Percentiles rank a stretch among this genome's conserved stretches.
These are phyloP conservation scores for Pantherophis alleghaniensis DNA, from an alignment of 2,797 vertebrate species.

Conservation along the genomic window DNA sequence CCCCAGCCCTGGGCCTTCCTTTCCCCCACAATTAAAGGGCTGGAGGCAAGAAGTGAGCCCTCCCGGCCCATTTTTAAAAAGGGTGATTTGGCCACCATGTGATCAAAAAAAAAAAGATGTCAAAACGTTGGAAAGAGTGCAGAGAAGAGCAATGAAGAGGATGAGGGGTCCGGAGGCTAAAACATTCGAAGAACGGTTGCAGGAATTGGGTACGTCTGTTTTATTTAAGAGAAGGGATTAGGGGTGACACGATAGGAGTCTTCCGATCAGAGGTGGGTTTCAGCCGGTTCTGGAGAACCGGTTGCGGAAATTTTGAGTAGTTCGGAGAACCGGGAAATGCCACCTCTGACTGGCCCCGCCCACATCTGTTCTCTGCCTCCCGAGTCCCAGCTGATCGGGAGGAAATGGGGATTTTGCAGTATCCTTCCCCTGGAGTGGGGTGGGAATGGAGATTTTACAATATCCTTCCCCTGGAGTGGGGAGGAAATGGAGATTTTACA, in stretches of 20 bases:
- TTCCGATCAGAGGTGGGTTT: neutral
- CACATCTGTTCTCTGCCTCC: too few species aligned
- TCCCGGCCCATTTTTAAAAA: neutral
- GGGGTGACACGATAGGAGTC: neutral
- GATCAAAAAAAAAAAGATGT: neutral
- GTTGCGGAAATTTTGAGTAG: too few species aligned
- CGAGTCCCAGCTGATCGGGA: too few species aligned
- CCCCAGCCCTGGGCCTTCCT: neutral
- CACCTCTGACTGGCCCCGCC: too few species aligned
- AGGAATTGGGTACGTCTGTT: neutral
- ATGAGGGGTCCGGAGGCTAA: neutral
- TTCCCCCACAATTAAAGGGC: neutral
- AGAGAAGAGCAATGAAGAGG: neutral
- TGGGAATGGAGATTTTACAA: too few species aligned
- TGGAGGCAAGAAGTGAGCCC: constrained; percentile 15
- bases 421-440: too few species aligned
- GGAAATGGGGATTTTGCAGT: too few species aligned
- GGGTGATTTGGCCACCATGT: neutral
- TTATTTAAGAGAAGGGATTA: neutral
- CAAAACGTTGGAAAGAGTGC: neutral
- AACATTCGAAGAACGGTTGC: neutral
- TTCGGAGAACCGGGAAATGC: too few species aligned
- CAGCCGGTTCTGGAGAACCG: too few species aligned
- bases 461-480: too few species aligned
- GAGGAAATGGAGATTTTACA: too few species aligned